Base-by-base conservation (phyloP, 2,888 invertebrate species). In the Slavum lentiscoides region DNA sequence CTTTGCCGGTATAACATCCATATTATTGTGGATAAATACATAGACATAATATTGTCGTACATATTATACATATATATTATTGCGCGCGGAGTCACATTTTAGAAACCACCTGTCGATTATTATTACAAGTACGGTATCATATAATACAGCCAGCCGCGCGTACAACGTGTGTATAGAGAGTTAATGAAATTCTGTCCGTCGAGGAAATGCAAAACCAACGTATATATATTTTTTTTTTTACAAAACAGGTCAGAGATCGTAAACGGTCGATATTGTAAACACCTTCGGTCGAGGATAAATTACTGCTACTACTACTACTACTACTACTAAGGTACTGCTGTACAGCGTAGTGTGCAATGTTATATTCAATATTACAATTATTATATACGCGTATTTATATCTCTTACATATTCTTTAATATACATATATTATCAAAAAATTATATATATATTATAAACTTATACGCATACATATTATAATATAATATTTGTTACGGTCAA, bases 201-300 rank as follows among this genome's bases (percentile, higher is more conserved):
- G 39, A 70, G 23, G 70, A 77, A 70, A 77, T 77, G 77, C 23
- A 37, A 70, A 77, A 62, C 70, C 70, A 37, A 70, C 43, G 49
- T 9, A 67, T 66, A 66, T 19, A 72, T 59, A 30, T 30, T 30
- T 30, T 30, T 30, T 30, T 30, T 75, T 43, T 62, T 55, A 72
- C 80, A 72, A 72, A 80, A 80, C 43, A 72, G 80, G 80, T 80
- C 80, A 80, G 72, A 80, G 80, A 72, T 72, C 80, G 58, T 39
- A 43, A 80, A 70, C 70, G 62, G 80, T 80, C 70, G 23, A 72
- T 64, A 55, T 62, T 70, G 53, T 70, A 53, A 77, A 77, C 77
- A 62, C 49, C 21, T 17, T 17, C 23, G 62, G 70, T 77, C 53
- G 37, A 70, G 62, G 69, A 70, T 62, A 77, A 62, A 70, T 61